phyloP scores from a whole-genome alignment of 1,140 invertebrate genomes.

The Atta cephalotes region DNA sequence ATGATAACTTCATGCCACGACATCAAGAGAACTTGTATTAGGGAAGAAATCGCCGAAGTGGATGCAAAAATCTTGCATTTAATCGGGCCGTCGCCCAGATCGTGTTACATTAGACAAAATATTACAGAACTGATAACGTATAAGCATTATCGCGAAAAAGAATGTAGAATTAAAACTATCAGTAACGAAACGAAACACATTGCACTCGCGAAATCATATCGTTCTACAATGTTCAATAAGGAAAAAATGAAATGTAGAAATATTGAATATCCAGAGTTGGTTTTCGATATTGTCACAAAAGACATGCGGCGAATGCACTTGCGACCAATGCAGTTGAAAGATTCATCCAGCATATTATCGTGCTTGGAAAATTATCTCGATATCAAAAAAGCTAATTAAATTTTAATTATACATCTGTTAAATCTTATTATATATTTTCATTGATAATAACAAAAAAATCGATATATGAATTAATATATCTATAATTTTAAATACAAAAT shows the following conservation, averaged over 20 bases:
- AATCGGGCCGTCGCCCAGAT: slow-evolving; percentile 64
- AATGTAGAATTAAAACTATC: slow-evolving; percentile 32
- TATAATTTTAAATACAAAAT: neutral
- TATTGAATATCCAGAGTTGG: slow-evolving; percentile 33
- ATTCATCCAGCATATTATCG: slow-evolving; percentile 75
- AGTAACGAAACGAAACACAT: slow-evolving; percentile 7
- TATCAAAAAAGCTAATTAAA: slow-evolving; percentile 57
- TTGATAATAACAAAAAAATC: slow-evolving; percentile 8
- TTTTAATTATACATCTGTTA: neutral
- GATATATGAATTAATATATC: neutral
- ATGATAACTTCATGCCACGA: neutral
- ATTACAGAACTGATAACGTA: slow-evolving; percentile 65
- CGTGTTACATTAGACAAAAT: slow-evolving; percentile 64
- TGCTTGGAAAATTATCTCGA: slow-evolving; percentile 80
- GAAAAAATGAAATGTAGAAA: slow-evolving; percentile 21
- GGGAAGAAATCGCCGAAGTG: slow-evolving; percentile 14
- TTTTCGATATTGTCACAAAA: slow-evolving; percentile 78
- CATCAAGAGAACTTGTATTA: neutral
- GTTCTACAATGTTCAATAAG: neutral
- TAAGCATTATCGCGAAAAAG: slow-evolving; percentile 18
- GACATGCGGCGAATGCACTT: slow-evolving; percentile 76
- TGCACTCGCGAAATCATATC: neutral
- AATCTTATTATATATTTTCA: neutral
- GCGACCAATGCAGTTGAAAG: slow-evolving; percentile 75
- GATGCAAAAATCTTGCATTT: slow-evolving; percentile 60